These are phyloP conservation scores for Martes martes DNA, from an alignment of 2,113 vertebrate genomes.

Conservation along the genomic window DNA sequence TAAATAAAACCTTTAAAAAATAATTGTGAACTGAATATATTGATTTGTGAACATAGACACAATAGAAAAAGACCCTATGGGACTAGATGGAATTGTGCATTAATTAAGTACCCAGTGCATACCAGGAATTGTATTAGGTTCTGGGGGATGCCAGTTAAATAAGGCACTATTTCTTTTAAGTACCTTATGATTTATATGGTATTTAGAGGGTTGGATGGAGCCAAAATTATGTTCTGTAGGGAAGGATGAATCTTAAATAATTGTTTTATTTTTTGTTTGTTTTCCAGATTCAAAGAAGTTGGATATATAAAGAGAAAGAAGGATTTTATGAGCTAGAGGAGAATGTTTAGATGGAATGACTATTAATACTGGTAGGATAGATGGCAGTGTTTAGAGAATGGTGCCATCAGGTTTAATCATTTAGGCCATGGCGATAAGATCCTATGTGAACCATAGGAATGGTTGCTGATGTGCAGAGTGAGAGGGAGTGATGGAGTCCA, in stretches of 20 bases:
- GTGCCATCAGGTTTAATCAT: background rate
- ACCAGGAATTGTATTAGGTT: background rate
- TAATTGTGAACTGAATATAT: background rate
- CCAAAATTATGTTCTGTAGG: background rate
- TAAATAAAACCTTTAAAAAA: background rate
- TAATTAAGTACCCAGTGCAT: background rate
- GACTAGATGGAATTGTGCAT: background rate
- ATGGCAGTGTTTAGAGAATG: background rate
- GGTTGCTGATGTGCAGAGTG: background rate
- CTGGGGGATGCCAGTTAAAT: background rate
- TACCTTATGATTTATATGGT: background rate
- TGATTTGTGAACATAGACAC: background rate
- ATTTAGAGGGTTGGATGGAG: background rate
- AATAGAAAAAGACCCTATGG: background rate
- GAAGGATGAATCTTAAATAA: background rate
- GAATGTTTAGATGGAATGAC: background rate
- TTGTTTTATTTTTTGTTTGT: background rate
- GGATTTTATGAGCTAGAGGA: background rate
- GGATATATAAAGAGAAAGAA: background rate
- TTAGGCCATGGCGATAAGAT: background rate
- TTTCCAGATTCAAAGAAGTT: background rate
- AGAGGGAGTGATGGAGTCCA: background rate
- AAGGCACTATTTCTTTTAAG: background rate
- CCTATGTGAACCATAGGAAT: background rate
- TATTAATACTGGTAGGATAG: background rate